Base-by-base conservation (phyloP, 2,797 vertebrate genomes). In the Malacoctenus gilli region DNA sequence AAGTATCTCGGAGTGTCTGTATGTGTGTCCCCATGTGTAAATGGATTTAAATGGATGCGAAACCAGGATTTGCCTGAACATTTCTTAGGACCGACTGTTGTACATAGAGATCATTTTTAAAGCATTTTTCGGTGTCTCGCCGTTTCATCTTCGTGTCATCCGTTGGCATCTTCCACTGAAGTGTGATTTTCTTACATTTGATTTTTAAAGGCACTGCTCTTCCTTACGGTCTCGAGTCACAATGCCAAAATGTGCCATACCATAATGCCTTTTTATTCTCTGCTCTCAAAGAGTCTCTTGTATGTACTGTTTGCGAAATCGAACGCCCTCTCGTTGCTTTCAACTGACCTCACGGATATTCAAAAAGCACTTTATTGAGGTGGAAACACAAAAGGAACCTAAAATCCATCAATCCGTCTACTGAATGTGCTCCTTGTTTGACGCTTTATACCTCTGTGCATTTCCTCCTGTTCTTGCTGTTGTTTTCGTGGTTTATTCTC, bases 161-260 rank as follows among this genome's bases (percentile, higher is more conserved):
- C 13, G 44, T 60, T 49, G n/a, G 34, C 59, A 79, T 58, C 69
- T 57, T 19, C 50, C 64, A 72, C 64, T 30, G 6, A 23, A 62
- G 12, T 43, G 30, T 73, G 59, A 53, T 52, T 72, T 75, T 55
- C 59, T 43, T 50, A 75, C 31, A 55, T 77, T 44, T 71, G 41
- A 38, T 67, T 80, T 61, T 49, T 75, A n/a, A 37, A 67, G 82
- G 75, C 68, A 65, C 50, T 48, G 18, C 39, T 61, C 55, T 72
- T 65, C 52, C 74, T 22, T 59, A 35, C 32, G 61, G 48, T 50
- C 28, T 37, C 51, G 80, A 82, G 80, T 79, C 72, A 53, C 50
- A 79, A 85, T 87, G 85, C 89, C 90, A 89, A 89, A 88, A 69
- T 57, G 82, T 89, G 87, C 84, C 85, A 79, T 89, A 84, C 89